Conservation (phyloP, 37 sponge, comb jelly and placozoan genomes). For the Petrosia ficiformis region DNA sequence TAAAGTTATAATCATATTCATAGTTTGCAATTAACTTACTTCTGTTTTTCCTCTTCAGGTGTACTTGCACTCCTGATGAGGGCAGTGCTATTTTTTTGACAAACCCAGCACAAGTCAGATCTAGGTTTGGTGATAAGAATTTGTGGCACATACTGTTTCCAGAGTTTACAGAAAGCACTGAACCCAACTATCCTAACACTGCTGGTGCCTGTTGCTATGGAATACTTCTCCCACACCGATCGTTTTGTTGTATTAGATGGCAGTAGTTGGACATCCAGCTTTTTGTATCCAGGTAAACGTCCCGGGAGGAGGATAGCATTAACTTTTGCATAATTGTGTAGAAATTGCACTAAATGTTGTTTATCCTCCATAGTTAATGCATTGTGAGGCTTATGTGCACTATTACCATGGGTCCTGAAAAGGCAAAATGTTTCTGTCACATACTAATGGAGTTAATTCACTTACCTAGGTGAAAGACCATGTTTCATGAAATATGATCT, state of each 20-base stretch:
- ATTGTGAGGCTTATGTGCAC: background rate
- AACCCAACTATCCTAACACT: background rate
- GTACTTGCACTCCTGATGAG: conserved; percentile 32
- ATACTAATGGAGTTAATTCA: background rate
- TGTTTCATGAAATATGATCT: background rate
- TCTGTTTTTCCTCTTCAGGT: conserved; percentile 33
- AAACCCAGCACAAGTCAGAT: conserved; percentile 62
- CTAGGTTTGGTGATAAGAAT: conserved; percentile 45
- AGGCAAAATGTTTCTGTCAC: background rate
- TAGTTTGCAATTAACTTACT: background rate
- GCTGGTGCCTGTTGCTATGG: background rate
- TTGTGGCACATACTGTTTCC: conserved; percentile 36
- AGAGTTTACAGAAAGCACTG: conserved; percentile 24
- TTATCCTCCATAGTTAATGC: background rate
- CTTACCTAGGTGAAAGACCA: conserved; percentile 17
- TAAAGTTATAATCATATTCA: background rate
- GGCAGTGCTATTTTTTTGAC: conserved; percentile 42
- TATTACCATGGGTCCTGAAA: background rate
- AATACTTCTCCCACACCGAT: background rate
- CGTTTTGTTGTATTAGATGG: conserved; percentile 17
- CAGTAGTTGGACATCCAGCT: conserved; percentile 17
- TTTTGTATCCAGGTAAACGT: conserved; percentile 14
- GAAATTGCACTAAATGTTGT: conserved; percentile 2
- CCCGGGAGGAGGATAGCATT: conserved; percentile 31
- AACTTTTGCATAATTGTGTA: conserved; percentile 18